A percentile compares a stretch with the other conserved stretches of the same genome.
These are phyloP conservation scores for Netelia melanura DNA, from an alignment of 2,888 invertebrate genomes.

Conservation along the genomic window DNA sequence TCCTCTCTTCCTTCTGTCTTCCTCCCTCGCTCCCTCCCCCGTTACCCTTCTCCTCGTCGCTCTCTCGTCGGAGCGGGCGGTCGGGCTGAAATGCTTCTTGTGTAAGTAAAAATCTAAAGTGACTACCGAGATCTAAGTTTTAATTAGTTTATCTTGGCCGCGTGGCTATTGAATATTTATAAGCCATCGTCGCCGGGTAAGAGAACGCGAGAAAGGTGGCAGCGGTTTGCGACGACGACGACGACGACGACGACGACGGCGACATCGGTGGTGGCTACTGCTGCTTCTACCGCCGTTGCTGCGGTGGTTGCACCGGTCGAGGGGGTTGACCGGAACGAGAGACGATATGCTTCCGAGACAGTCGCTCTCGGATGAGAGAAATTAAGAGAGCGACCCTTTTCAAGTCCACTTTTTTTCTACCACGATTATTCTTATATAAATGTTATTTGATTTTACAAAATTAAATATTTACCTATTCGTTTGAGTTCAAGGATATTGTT, in stretches of 20 bases:
- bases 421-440: background rate
- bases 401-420: too few species aligned
- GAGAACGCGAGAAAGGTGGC: conserved; percentile 59
- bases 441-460: background rate
- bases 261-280: conserved; percentile 62
- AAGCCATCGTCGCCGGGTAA: conserved; percentile 78
- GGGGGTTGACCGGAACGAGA: conserved; percentile 63
- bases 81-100: conserved; percentile 84
- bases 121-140: conserved; percentile 85
- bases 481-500: background rate
- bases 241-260: conserved; percentile 61
- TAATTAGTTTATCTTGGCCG: conserved; percentile 85
- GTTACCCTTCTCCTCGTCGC: conserved; percentile 15
- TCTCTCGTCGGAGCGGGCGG: conserved; percentile 73
- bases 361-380: conserved; percentile 14
- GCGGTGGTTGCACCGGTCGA: conserved; percentile 61
- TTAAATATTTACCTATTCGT: too few species aligned
- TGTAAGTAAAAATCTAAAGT: conserved; percentile 85
- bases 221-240: conserved; percentile 56
- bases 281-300: conserved; percentile 59
- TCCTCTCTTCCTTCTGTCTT: conserved; percentile 45
- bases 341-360: conserved; percentile 58
- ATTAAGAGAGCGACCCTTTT: conserved; percentile 13
- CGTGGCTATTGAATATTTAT: conserved; percentile 85
- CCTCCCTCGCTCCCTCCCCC: conserved; percentile 43